phyloP scores from a whole-genome alignment of 2,113 vertebrate species.

The Poicephalus gulielmi region DNA sequence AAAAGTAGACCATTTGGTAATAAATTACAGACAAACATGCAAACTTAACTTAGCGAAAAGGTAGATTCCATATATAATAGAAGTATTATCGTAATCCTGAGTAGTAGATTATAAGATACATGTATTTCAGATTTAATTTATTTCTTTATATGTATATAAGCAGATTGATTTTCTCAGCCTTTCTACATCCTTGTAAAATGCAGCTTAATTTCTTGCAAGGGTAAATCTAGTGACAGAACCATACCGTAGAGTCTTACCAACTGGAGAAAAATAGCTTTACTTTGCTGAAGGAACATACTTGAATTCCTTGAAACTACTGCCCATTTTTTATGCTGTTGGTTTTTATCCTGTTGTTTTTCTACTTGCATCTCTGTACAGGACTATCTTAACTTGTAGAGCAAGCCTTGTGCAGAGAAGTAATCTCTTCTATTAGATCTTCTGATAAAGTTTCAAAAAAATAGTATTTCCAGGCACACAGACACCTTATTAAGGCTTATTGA shows the following conservation, averaged over 20 bases:
- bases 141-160: not conserved
- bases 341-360: not conserved
- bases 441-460: not conserved
- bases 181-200: not conserved
- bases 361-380: not conserved
- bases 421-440: not conserved
- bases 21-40: not conserved
- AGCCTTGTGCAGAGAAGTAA: not conserved
- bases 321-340: not conserved
- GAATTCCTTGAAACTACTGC: not conserved
- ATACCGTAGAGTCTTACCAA: not conserved
- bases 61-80: not conserved
- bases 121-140: not conserved
- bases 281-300: not conserved
- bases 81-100: not conserved
- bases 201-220: not conserved
- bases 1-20: not conserved
- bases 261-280: not conserved
- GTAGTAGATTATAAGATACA: not conserved
- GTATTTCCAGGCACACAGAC: not conserved
- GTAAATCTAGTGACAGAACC: not conserved
- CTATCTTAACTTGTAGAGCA: not conserved
- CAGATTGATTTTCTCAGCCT: not conserved
- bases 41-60: not conserved
- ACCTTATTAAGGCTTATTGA: not conserved